These are phyloP conservation scores for Eumacrocentrus americanus DNA, from an alignment of 2,888 invertebrate genomes.

Conservation along the genomic window DNA sequence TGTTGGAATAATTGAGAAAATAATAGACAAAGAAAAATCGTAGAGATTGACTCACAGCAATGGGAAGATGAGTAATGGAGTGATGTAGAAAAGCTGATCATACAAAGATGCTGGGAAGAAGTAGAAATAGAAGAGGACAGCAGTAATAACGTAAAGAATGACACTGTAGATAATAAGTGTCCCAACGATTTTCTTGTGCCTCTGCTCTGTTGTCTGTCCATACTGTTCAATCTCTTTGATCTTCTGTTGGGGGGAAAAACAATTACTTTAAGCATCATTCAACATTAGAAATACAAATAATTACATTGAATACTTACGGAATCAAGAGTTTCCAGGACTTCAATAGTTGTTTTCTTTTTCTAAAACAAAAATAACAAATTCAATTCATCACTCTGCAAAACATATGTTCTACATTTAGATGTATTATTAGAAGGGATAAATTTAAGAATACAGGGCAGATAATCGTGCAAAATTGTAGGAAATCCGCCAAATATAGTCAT, in stretches of 20 bases:
- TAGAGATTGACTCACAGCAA: conserved; percentile 73
- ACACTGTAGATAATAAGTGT: conserved; percentile 76
- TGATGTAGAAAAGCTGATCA: conserved; percentile 76
- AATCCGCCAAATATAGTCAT: conserved; percentile 23
- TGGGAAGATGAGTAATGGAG: conserved; percentile 81
- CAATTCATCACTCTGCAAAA: not conserved
- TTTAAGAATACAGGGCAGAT: not conserved
- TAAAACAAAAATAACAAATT: conserved; percentile 50
- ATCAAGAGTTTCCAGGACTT: conserved; percentile 74
- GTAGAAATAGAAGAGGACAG: conserved; percentile 78
- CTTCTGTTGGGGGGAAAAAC: conserved; percentile 62
- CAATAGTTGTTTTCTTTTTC: conserved; percentile 67
- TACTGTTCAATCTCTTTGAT: conserved; percentile 83
- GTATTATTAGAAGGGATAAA: not conserved
- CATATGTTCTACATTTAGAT: not conserved
- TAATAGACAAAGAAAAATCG: conserved; percentile 13
- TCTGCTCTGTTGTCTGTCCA: conserved; percentile 78
- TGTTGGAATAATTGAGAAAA: conserved; percentile 1
- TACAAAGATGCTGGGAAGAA: conserved; percentile 78
- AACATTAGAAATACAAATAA: not conserved
- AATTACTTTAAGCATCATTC: not conserved
- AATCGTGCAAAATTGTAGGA: not conserved
- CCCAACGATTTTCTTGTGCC: conserved; percentile 81
- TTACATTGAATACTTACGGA: conserved; percentile 56
- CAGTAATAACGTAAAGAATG: conserved; percentile 73